Evolutionary conservation across 1,140 invertebrate species (phyloP), one percentile per base, ranked within the genome.

Genomic region (Halesus radiatus): DNA sequence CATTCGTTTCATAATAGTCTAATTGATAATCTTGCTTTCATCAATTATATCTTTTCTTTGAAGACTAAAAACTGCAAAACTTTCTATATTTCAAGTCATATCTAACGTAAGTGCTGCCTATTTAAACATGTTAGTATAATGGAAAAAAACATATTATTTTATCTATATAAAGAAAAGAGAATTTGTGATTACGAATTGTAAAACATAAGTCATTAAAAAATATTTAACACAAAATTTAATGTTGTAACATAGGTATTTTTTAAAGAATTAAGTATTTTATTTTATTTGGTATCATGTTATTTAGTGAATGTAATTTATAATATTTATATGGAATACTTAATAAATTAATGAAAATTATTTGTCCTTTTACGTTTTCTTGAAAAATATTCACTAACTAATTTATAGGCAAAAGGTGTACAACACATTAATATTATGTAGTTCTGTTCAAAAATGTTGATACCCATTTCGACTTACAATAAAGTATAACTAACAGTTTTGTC

Each of bases 261-360:
- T 75, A 79, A 80, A 56, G 58, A 80, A 80, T 53, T 37, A 80
- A 68, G 78, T 78, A 75, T 80, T 81, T 83, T 79, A 79, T 80
- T 83, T 83, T 72, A 76, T 79, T 73, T 52, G 72, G 70, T 79
- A 83, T 81, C 78, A 81, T 83, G 82, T 83, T 83, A 83, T 83
- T 81, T 83, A 83, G 82, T 83, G 82, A 83, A 70, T 83, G 80
- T 81, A 83, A 83, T 83, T 83, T 83, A 83, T 83, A 78, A 81
- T 83, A 83, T 83, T 83, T 83, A 83, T 83, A 83, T 83, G 77
- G 74, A 81, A 80, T 74, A 78, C 77, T 76, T 66, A 83, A 83
- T 80, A 83, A 79, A 83, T 83, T 81, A 76, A 56, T 64, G 53
- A 79, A 73, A 76, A 60, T 37, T 68, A 45, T 16, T 60, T 20